Evolutionary conservation across 2,113 vertebrate genomes (phyloP), one percentile per base, ranked within the genome.

Genomic region (Callorhinus ursinus): DNA sequence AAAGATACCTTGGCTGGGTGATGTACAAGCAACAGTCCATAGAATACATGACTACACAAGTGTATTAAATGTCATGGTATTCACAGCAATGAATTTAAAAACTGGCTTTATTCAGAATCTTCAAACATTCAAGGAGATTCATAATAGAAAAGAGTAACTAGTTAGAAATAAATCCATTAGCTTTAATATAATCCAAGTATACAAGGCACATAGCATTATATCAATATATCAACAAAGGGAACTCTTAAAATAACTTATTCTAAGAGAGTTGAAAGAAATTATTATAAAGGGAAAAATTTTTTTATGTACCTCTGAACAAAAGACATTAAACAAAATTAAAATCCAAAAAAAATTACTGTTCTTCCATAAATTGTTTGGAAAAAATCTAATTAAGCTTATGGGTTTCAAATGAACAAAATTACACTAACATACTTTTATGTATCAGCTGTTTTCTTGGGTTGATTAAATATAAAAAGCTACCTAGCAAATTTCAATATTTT

Each of bases 311-410:
- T 53, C 90, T 94, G 69, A 97, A 97, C 85, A 96, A 94, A 98
- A 97, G 93, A 95, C 85, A 96, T 36, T 91, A 96, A 51, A 84
- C 88, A 96, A 97, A 97, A 98, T 96, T 95, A 97, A 98, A 97
- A 91, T 90, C 61, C 59, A 63, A 96, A 86, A 85, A 46, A 90
- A 97, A 61, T 26, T 80, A 93, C 14, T 12, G 51, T 90, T 96
- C 90, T 96, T 96, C 55, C 67, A 96, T 83, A 97, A 97, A 80
- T 90, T 90, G 51, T 92, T 76, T 51, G 24, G 26, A 94, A 92
- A 63, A 82, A 97, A 74, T 59, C 53, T 87, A 96, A 71, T 39
- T 89, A 92, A 87, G 8, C 94, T 83, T 51, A 84, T 95, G 19
- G 10, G 74, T 85, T 95, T 96, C 79, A 97, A 97, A 94, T 83